Percentiles rank a stretch among this genome's conserved stretches.
Evolutionary conservation across 2,113 vertebrate genomes (phyloP).

Genomic region (human (Homo sapiens)): DNA sequence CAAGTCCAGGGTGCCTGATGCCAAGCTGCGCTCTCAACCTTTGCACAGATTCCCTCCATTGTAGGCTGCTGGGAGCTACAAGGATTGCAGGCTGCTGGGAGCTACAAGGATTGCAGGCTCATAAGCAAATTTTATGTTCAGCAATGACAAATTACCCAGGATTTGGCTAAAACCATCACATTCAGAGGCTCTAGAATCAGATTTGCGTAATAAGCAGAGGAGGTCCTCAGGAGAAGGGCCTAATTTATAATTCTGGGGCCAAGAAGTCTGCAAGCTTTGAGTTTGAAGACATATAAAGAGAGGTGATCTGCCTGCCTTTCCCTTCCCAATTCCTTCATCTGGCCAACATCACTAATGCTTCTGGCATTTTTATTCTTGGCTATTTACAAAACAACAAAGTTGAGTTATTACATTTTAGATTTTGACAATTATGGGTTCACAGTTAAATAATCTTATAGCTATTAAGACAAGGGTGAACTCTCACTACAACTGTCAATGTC

Average conservation of each 20-base stretch:
- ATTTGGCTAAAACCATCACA: background rate
- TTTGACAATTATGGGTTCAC: background rate
- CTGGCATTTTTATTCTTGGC: slow-evolving; percentile 29
- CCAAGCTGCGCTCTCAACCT: background rate
- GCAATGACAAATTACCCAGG: background rate
- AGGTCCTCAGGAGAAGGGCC: background rate
- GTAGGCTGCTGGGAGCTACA: background rate
- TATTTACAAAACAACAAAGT: background rate
- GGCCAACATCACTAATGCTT: background rate
- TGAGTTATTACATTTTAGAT: slow-evolving; percentile 39
- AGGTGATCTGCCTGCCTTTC: background rate
- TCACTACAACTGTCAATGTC: background rate
- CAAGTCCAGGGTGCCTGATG: background rate
- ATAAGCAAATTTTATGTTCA: background rate
- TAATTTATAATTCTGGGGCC: background rate
- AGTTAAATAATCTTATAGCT: background rate
- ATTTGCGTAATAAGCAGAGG: background rate
- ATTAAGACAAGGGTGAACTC: background rate
- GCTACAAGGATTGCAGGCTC: background rate
- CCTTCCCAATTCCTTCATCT: background rate
- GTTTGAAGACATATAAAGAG: background rate
- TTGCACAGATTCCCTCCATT: background rate
- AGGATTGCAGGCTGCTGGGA: background rate
- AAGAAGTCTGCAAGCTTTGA: background rate
- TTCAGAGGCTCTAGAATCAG: background rate